These are phyloP conservation scores for Rhynchophorus ferrugineus DNA, from an alignment of 1,140 invertebrate genomes.

Conservation along the genomic window DNA sequence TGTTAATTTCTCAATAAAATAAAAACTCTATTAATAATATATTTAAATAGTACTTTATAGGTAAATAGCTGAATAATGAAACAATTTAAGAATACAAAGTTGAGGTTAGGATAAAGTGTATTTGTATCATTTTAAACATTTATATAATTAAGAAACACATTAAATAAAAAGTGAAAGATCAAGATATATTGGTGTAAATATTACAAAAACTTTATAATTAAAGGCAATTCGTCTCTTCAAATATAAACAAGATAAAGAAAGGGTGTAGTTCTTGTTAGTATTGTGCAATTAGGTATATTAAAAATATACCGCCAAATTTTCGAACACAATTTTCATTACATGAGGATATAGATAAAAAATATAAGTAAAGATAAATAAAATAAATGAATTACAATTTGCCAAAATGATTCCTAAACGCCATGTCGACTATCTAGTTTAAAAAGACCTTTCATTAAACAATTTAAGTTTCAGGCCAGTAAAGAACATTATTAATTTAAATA, in stretches of 20 bases:
- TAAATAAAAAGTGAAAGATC: background rate
- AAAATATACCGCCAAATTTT: background rate
- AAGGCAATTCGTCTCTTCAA: background rate
- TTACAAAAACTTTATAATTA: background rate
- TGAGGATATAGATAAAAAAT: too few species aligned
- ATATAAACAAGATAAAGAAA: background rate
- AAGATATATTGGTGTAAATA: background rate
- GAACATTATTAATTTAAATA: background rate
- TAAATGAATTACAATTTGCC: too few species aligned
- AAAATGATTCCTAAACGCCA: background rate
- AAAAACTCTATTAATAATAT: background rate
- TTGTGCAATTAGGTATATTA: background rate
- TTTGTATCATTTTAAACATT: background rate
- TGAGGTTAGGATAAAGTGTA: background rate
- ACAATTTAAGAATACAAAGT: background rate
- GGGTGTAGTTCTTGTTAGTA: background rate
- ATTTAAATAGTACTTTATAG: background rate
- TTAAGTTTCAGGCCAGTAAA: background rate
- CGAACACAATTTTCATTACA: background rate
- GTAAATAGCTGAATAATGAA: background rate
- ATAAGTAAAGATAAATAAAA: too few species aligned
- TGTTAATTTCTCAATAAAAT: background rate
- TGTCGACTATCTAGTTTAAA: background rate
- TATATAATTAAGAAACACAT: background rate
- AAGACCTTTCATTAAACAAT: background rate